Conservation (phyloP, 2,888 invertebrate species). For the Blastobasis adustella region DNA sequence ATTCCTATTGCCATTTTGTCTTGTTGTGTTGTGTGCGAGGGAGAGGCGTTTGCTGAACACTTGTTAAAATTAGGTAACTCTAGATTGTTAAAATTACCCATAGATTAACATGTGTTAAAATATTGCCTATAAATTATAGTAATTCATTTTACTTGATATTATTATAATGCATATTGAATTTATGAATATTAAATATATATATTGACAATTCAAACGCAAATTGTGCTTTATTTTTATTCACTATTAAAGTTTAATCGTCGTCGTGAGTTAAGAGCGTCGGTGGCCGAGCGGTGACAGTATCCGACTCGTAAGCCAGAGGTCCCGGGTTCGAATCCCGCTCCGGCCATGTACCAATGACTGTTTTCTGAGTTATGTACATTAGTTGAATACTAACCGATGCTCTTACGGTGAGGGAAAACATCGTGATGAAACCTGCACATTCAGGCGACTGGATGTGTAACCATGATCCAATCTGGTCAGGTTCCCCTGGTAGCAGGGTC, state of each 20-base stretch:
- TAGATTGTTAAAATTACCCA: conserved; percentile 73
- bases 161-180: conserved; percentile 76
- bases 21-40: conserved; percentile 41
- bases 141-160: conserved; percentile 74
- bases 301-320: not conserved
- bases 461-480: no score
- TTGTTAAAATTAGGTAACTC: conserved; percentile 61
- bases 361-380: no score
- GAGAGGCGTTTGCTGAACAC: conserved; percentile 32
- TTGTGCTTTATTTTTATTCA: not conserved
- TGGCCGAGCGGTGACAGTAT: not conserved
- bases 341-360: no score
- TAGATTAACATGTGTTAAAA: conserved; percentile 75
- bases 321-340: no score
- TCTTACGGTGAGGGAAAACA: no score
- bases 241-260: not conserved
- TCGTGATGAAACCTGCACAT: no score
- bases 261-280: no score
- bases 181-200: conserved; percentile 75
- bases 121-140: conserved; percentile 75
- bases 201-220: conserved; percentile 69
- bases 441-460: no score
- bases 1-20: conserved; percentile 69
- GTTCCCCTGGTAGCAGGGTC: no score
- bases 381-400: no score